phyloP scores from a whole-genome alignment of 2,113 vertebrate genomes.

The Nibea coibor region DNA sequence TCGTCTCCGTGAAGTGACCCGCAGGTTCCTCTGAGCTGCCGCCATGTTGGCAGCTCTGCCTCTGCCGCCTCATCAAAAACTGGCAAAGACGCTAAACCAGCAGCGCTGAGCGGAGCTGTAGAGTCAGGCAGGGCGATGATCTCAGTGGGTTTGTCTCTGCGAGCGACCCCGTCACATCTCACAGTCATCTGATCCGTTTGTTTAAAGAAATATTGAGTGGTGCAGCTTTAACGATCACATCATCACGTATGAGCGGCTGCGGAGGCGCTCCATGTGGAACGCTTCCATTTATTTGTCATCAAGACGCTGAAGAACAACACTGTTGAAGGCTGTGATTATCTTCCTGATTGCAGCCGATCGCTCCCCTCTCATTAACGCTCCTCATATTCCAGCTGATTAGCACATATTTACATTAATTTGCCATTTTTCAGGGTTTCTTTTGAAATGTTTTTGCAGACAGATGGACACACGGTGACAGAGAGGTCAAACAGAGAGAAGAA shows the following conservation, averaged over 20 bases:
- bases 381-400: not conserved
- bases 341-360: not conserved
- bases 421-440: slow-evolving; percentile 7
- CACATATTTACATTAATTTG: not conserved
- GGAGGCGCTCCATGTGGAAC: too few relatives aligned
- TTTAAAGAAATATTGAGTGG: not conserved
- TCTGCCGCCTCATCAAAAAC: too few relatives aligned
- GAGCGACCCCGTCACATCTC: not conserved
- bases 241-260: too few relatives aligned
- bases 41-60: too few relatives aligned
- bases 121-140: not conserved
- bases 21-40: too few relatives aligned
- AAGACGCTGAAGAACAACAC: not conserved
- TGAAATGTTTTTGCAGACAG: slow-evolving; percentile 20
- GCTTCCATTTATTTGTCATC: not conserved
- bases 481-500: slow-evolving; percentile 51
- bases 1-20: too few relatives aligned
- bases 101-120: too few relatives aligned
- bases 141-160: not conserved
- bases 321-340: not conserved
- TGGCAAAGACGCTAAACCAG: too few relatives aligned
- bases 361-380: not conserved
- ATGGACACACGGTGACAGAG: slow-evolving; percentile 27
- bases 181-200: not conserved
- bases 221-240: not conserved